Conservation (phyloP, 2,888 invertebrate genomes). For the Icerya purchasi region DNA sequence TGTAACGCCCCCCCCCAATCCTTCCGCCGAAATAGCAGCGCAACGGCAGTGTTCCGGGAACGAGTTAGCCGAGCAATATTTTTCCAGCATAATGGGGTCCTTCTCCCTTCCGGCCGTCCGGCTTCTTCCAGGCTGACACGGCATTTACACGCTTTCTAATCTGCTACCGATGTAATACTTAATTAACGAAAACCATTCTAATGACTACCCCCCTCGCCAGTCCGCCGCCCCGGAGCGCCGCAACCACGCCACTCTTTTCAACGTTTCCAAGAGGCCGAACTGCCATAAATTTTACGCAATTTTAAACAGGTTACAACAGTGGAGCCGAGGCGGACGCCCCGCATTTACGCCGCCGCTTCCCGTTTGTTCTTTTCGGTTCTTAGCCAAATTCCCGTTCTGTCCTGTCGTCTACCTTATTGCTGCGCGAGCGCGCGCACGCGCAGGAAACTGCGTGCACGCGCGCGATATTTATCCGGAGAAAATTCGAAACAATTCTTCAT, state of each 20-base stretch:
- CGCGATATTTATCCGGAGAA: no score
- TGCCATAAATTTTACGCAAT: not conserved
- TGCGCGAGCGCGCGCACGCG: no score
- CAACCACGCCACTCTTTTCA: not conserved
- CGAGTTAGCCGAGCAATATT: no score
- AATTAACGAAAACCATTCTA: not conserved
- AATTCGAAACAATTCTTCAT: not conserved
- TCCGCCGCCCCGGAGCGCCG: not conserved
- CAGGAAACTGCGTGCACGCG: no score
- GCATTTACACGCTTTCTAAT: not conserved
- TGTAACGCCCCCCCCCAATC: no score
- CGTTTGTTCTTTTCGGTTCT: no score
- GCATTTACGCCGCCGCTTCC: no score
- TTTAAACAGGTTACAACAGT: not conserved
- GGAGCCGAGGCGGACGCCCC: no score
- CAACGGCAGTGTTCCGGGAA: no score
- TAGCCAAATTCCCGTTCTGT: no score
- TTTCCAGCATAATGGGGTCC: not conserved
- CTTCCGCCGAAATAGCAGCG: no score
- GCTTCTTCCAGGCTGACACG: not conserved
- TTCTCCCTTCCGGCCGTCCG: not conserved
- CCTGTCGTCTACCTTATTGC: not conserved
- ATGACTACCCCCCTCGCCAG: not conserved
- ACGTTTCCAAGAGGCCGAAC: not conserved
- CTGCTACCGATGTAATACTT: not conserved